Evolutionary conservation across 2,888 invertebrate species (phyloP).

Genomic region (Aphrophora alni): DNA sequence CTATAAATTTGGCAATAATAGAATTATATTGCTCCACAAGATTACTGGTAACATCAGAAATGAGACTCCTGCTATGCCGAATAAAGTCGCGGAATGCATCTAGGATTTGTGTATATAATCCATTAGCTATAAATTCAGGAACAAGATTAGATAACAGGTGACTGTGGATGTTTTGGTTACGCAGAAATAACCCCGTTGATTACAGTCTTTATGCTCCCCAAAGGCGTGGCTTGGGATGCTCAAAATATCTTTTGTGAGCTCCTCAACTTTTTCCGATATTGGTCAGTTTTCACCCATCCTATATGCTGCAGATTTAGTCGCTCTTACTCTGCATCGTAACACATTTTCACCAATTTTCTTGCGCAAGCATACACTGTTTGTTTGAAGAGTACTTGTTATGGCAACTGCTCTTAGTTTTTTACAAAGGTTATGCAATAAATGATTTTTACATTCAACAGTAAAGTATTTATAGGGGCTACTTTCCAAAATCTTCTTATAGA

Average conservation of each 20-base stretch:
- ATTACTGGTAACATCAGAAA: slow-evolving; percentile 16
- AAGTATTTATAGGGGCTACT: slow-evolving; percentile 47
- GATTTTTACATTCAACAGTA: slow-evolving; percentile 52
- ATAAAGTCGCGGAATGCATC: background rate
- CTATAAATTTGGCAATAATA: background rate
- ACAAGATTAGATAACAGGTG: background rate
- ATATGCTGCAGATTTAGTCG: background rate
- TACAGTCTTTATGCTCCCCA: slow-evolving; percentile 23
- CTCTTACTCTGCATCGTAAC: slow-evolving; percentile 16
- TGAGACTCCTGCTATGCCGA: slow-evolving; percentile 20
- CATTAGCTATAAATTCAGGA: background rate
- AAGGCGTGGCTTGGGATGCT: slow-evolving; percentile 31
- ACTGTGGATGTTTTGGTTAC: background rate
- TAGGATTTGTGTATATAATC: slow-evolving; percentile 3
- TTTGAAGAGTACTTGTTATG: background rate
- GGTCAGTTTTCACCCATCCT: background rate
- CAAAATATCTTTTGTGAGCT: slow-evolving; percentile 22
- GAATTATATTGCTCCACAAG: slow-evolving; percentile 19
- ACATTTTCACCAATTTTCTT: slow-evolving; percentile 20
- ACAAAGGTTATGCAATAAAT: slow-evolving; percentile 49
- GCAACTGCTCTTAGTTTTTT: slow-evolving; percentile 19
- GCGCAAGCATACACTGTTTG: background rate
- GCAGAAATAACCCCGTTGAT: slow-evolving; percentile 24
- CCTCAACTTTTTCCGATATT: background rate
- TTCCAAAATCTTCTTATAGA: slow-evolving; percentile 50